Base-by-base conservation (phyloP, 2,888 invertebrate species). In the Caenorhabditis becei region DNA sequence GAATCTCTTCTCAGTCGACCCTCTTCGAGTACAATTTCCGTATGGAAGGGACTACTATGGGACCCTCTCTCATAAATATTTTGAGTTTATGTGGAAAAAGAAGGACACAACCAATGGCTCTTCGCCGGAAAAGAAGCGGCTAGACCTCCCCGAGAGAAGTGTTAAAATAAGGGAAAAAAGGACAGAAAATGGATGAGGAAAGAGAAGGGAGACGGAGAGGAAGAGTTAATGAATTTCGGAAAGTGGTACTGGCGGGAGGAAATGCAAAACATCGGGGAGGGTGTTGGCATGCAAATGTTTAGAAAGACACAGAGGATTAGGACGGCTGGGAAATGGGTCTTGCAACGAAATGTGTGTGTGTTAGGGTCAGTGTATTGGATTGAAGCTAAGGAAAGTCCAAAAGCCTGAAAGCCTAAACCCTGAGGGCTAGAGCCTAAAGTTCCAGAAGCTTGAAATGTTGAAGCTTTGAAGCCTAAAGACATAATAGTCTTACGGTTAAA, bases 41-140 rank as follows among this genome's bases (percentile, higher is more conserved):
- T 35, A 49, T 11, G 49, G 20, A 35, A 41, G 65, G 62, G 47
- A 54, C 69, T 61, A 71, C 54, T 71, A 53, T 62, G 5, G 7
- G 5, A 23, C 53, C 14, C 54, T 35, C 26, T 62, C 74, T 66
- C 74, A 74, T 74, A 74, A 74, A 74, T 74, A 74, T 74, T 74
- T 74, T 65, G 74, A 74, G 74, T 74, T 74, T 74, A 74, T 74
- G 74, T 10, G 72, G 69, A 7, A n/a, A 11, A 26, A 32, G 49
- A 18, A 37, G 51, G 59, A 53, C 44, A 71, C 51, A 53, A 62
- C 44, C 61, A 37, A 54, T 51, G 41, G 28, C 54, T 26, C 24
- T n/a, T 8, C 2, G 49, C n/a, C 20, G 35, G n/a, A 18, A 18
- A 49, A 49, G 24, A 51, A 51, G 24, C 10, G 23, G n/a, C n/a